phyloP scores from a whole-genome alignment of 2,113 vertebrate genomes.

The Bothrops jararaca region DNA sequence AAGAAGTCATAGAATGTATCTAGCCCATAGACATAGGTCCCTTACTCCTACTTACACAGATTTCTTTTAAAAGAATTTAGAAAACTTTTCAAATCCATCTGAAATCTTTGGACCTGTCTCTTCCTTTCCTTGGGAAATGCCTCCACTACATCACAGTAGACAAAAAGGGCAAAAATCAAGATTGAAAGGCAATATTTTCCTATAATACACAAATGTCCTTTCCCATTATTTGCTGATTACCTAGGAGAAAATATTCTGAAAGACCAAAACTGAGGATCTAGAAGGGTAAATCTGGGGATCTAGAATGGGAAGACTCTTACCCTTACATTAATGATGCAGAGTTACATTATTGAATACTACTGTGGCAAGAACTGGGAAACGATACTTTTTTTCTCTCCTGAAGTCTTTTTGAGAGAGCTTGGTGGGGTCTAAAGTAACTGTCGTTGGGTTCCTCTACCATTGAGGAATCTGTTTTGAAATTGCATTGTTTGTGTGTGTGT shows the following conservation, averaged over 20 bases:
- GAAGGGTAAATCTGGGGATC: neutral
- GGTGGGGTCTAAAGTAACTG: neutral
- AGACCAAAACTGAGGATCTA: neutral
- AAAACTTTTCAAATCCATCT: neutral
- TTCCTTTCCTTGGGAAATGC: neutral
- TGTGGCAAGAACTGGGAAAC: neutral
- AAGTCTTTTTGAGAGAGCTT: neutral
- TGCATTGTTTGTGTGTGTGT: neutral
- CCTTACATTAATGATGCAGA: neutral
- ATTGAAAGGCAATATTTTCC: neutral
- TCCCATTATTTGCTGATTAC: neutral
- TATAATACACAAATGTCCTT: neutral
- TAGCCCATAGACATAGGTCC: neutral
- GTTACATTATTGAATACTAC: neutral
- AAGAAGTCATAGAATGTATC: neutral
- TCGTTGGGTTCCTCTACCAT: neutral
- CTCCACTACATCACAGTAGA: neutral
- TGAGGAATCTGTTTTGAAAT: neutral
- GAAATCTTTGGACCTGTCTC: neutral
- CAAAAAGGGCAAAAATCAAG: neutral
- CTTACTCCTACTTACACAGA: neutral
- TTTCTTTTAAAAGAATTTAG: neutral
- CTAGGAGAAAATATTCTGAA: neutral
- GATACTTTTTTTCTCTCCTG: neutral
- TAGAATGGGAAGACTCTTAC: neutral